Conservation (phyloP, 1,140 invertebrate species). For the Pogonomyrmex barbatus region DNA sequence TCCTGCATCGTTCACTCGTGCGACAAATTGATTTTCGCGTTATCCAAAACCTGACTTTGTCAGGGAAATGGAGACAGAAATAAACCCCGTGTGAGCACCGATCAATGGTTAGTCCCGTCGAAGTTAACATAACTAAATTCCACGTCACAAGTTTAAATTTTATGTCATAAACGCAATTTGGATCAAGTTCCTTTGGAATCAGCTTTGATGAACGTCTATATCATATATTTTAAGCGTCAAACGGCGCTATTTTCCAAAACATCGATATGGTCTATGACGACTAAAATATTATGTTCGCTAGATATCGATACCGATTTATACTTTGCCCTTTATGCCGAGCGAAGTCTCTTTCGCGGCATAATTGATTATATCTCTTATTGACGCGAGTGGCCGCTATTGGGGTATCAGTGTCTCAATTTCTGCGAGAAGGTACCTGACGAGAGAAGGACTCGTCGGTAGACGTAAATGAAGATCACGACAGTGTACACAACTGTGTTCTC, state of each 20-base stretch:
- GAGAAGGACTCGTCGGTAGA: conserved; percentile 23
- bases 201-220: neutral
- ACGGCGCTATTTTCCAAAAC: neutral
- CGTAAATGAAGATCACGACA: conserved; percentile 65
- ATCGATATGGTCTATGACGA: neutral
- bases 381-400: neutral
- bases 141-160: neutral
- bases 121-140: conserved; percentile 30
- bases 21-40: conserved; percentile 45
- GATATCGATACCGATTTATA: neutral
- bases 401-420: conserved; percentile 25
- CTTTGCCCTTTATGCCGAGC: neutral
- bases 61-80: conserved; percentile 29
- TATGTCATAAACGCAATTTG: neutral
- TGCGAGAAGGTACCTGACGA: neutral
- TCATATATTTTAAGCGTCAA: neutral
- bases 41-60: conserved; percentile 37
- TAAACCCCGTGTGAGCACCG: neutral
- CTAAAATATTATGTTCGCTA: neutral
- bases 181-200: neutral
- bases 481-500: conserved; percentile 68
- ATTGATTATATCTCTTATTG: neutral
- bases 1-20: conserved; percentile 4
- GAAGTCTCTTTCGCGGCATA: neutral
- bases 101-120: conserved; percentile 26